Conservation (phyloP, 2,888 invertebrate genomes). For the Frankliniella intonsa region DNA sequence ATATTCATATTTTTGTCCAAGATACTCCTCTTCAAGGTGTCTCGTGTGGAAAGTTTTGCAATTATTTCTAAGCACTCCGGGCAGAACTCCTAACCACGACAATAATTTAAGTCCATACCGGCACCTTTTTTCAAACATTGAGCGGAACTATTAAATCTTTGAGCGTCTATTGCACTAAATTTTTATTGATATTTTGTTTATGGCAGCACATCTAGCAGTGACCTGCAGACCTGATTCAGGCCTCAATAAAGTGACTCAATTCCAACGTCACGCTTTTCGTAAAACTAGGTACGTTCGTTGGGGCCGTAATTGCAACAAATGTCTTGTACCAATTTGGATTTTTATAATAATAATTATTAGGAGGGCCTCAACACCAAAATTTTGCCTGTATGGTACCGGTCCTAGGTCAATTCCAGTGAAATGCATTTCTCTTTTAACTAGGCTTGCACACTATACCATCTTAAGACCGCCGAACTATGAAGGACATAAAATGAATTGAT, state of each 20-base stretch:
- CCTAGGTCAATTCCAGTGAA: background rate
- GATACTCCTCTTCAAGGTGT: no score
- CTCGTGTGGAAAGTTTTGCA: no score
- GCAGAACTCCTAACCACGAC: background rate
- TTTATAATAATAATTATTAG: background rate
- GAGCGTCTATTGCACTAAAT: no score
- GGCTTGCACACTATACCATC: no score
- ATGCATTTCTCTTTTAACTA: background rate
- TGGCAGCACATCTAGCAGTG: background rate
- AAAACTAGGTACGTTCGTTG: background rate
- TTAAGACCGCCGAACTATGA: no score
- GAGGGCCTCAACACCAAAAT: background rate
- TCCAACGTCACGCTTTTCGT: background rate
- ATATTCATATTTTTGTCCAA: conserved; percentile 24
- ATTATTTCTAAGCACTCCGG: background rate
- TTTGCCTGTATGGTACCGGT: conserved; percentile 13
- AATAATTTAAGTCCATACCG: background rate
- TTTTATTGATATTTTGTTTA: background rate
- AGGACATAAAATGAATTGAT: no score
- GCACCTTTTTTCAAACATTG: no score
- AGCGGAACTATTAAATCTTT: no score
- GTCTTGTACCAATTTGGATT: background rate
- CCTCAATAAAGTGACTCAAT: background rate
- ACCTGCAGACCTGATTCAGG: background rate
- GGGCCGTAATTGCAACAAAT: no score